Base-by-base conservation (phyloP, 1,140 invertebrate genomes). In the Thaumetopoea pityocampa region DNA sequence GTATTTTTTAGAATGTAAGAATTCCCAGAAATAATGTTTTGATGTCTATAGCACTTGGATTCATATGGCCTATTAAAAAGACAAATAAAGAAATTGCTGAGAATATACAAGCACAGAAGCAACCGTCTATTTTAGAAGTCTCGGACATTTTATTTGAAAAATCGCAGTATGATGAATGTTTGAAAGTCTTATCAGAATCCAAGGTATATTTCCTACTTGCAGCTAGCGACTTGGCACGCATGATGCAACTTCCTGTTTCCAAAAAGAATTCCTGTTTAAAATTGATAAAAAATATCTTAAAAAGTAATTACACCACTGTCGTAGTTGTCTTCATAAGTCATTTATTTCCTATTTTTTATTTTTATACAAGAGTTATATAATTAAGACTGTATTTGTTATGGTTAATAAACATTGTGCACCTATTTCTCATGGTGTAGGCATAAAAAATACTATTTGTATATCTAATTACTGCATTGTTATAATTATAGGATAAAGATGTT, bases 401-500 rank as follows among this genome's bases (percentile, higher is more conserved):
- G n/a, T n/a, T n/a, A n/a, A n/a, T n/a, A n/a, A n/a, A n/a, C n/a
- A n/a, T n/a, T n/a, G n/a, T n/a, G n/a, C n/a, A n/a, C n/a, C n/a
- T n/a, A n/a, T n/a, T n/a, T n/a, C n/a, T n/a, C n/a, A n/a, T n/a
- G n/a, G n/a, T n/a, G n/a, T n/a, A n/a, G n/a, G n/a, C n/a, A n/a
- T n/a, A n/a, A n/a, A n/a, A n/a, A n/a, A n/a, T n/a, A n/a, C n/a
- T n/a, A n/a, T n/a, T n/a, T n/a, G n/a, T n/a, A n/a, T n/a, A n/a
- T n/a, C n/a, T n/a, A n/a, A 23, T 29, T 28, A 36, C 35, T 33
- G 5, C 1, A 28, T 37, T 36, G 40, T 30, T 38, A 19, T 32
- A 34, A 50, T 46, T 47, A 36, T 43, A 92, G 91, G 85, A 88
- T 28, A 67, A 87, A 36, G 27, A 93, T 82, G 88, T 91, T 22